A percentile compares a stretch with the other conserved stretches of the same genome.
Conservation (phyloP, 37 sponge, comb jelly and placozoan genomes). For the Amphimedon queenslandica region DNA sequence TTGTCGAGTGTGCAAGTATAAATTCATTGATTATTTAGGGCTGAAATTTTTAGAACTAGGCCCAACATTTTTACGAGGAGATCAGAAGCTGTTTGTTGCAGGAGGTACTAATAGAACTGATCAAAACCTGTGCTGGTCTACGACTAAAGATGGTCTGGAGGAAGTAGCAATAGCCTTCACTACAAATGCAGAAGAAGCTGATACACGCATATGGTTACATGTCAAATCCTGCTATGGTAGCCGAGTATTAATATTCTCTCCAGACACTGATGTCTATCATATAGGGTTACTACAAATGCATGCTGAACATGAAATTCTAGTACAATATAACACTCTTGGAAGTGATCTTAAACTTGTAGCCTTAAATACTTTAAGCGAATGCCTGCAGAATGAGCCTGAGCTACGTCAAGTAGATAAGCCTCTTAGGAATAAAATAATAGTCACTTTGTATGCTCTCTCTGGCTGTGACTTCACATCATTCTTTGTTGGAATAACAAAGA, state of each 20-base stretch:
- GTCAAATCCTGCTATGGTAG: not conserved
- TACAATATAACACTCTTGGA: not conserved
- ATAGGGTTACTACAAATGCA: not conserved
- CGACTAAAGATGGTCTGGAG: not conserved
- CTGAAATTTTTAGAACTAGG: not conserved
- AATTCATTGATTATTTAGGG: not conserved
- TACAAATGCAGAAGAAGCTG: constrained; percentile 2
- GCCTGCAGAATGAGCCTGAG: not conserved
- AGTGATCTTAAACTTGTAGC: not conserved
- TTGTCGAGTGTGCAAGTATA: not conserved
- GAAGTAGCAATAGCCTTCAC: not conserved
- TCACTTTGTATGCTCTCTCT: constrained; percentile 5
- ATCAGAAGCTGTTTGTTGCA: not conserved
- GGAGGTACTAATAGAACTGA: not conserved
- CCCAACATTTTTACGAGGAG: not conserved
- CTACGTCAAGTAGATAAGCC: not conserved
- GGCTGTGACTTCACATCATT: constrained; percentile 39
- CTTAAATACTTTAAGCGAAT: not conserved
- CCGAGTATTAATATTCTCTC: not conserved
- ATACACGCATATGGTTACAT: constrained; percentile 4
- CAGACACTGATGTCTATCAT: constrained; percentile 4
- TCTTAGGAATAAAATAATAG: not conserved
- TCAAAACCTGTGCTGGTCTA: not conserved
- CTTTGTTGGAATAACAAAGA: constrained; percentile 17
- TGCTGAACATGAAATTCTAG: not conserved